Base-by-base conservation (phyloP, 2,888 invertebrate genomes). In the Yponomeuta plumbellus region DNA sequence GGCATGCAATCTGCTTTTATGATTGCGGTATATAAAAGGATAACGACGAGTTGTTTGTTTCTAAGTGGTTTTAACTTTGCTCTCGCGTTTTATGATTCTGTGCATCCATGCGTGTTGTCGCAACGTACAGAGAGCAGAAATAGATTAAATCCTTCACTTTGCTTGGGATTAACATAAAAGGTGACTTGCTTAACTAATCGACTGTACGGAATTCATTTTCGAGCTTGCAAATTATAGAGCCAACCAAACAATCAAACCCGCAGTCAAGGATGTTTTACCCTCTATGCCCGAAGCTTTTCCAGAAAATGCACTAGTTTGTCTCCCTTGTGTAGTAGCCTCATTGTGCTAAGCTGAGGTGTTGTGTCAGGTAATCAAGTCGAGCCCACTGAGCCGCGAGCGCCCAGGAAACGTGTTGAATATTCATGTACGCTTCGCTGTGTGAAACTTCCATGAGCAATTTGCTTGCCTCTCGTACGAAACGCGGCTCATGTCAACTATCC, bases 291-390 rank as follows among this genome's bases (percentile, higher is more conserved):
- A 52, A 4, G 3, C 13, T 13, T 52, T 52, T 52, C 44, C 44
- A 3, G 13, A 52, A 52, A 52, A 52, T 52, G 44, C 17, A 52
- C 44, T 17, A 52, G 44, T 52, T 52, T 52, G 44, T 17, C 17
- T 52, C 23, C 21, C 59, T 23, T 11, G 22, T 59, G 11, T 21
- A 13, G 23, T 4, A 4, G 59, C 10, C 59, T 22, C 59, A 59
- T 23, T 21, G 44, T 52, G 23, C 23, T 22, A 59, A 73, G 23
- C 59, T 22, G 11, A 73, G 75, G 74, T 77, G 73, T 73, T 68
- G 64, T 66, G 73, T 71, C 73, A 73, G 74, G 74, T 77, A 80
- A 80, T 75, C 65, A 70, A 76, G 71, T 76, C 76, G 74, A 23
- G 71, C 67, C 70, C 70, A 71, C 68, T 71, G 73, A 73, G 71